These are phyloP conservation scores for Leptonema lineaticorne DNA, from an alignment of 1,140 invertebrate genomes.

Conservation along the genomic window DNA sequence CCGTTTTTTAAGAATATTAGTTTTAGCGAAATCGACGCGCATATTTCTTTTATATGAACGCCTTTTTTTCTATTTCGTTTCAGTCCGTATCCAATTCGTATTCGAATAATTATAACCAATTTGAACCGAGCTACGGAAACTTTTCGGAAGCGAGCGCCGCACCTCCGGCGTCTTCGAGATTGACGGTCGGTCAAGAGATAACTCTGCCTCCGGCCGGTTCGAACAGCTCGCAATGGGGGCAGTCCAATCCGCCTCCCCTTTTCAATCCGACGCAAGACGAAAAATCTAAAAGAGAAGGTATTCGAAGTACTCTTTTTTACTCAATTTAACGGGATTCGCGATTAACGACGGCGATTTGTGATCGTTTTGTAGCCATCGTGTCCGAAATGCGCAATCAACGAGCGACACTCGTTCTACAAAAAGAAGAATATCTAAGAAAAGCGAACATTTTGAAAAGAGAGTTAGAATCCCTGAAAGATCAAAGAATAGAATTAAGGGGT, in stretches of 20 bases:
- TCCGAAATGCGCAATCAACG: conserved; percentile 79
- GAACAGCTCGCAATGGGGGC: background rate
- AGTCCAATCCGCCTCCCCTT: background rate
- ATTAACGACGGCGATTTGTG: background rate
- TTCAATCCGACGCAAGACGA: conserved; percentile 21
- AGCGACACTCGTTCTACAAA: conserved; percentile 71
- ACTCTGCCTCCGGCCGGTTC: background rate
- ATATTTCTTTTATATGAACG: background rate
- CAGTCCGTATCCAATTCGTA: background rate
- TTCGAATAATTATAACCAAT: conserved; percentile 11
- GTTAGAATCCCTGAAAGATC: conserved; percentile 72
- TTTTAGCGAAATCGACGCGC: background rate
- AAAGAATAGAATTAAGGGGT: conserved; percentile 70
- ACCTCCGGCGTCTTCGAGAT: background rate
- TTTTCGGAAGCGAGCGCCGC: background rate
- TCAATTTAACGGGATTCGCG: too few relatives aligned
- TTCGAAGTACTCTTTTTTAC: too few relatives aligned
- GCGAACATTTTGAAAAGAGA: conserved; percentile 69
- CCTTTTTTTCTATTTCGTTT: conserved; percentile 3
- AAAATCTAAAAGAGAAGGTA: conserved; percentile 37
- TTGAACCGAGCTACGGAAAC: background rate
- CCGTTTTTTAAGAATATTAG: background rate
- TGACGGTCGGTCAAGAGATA: background rate
- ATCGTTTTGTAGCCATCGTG: conserved; percentile 64
- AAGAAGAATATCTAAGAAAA: conserved; percentile 76